Base-by-base conservation (phyloP, 2,113 vertebrate species). In the Corythaixoides concolor region DNA sequence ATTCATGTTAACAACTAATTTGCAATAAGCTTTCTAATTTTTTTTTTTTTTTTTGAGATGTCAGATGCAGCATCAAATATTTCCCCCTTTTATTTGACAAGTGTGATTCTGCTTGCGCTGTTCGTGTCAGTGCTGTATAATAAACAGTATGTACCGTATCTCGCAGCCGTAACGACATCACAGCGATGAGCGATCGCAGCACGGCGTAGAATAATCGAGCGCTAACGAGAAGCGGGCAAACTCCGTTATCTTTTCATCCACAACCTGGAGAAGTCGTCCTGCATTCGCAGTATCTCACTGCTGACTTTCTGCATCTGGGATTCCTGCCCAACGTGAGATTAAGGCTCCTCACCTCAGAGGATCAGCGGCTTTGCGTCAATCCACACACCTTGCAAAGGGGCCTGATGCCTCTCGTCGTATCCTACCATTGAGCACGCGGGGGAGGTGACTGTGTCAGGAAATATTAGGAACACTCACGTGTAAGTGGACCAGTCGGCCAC, bases 161-260 rank as follows among this genome's bases (percentile, higher is more conserved):
- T 50, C 32, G 2, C 83, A n/a, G 76, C 17, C 3, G 52, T 8
- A 39, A 14, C 3, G 23, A 58, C 58, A 39, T 33, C 59, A 3
- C 4, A 8, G 52, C 39, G 14, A 8, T 1, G 52, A 73, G 45
- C 5, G 6, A 77, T 28, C 1, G 6, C 45, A 37, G 26, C 67
- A 5, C 2, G 2, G 66, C 2, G 2, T 6, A 20, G 21, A 43
- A 11, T 7, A 26, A 64, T 6, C 2, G 5, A 78, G 58, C 6
- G 2, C 53, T 64, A 53, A 68, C 2, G 5, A 63, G n/a, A 75
- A 0, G 3, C 2, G 1, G 32, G 49, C 45, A 75, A 83, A n/a
- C 27, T 62, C 56, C 12, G 16, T 2, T 4, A 6, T 5, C 56
- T 43, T 37, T 32, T 32, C 3, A 2, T 7, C 49, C 73, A 5